These are phyloP conservation scores for Rosalia funebris DNA, from an alignment of 2,888 invertebrate genomes.

Conservation along the genomic window DNA sequence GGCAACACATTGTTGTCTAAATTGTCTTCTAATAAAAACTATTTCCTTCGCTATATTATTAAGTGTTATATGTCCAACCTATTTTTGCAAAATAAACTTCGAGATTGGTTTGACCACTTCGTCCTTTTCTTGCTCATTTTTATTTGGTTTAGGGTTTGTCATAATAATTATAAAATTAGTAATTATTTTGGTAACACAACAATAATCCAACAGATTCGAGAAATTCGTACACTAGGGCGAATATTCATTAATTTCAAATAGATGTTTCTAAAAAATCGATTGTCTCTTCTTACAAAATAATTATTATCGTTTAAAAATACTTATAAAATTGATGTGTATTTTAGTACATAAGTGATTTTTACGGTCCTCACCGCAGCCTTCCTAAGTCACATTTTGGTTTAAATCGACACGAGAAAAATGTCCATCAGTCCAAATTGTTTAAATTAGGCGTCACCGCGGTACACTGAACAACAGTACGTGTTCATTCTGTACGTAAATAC, in stretches of 20 bases:
- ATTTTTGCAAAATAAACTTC: too few relatives aligned
- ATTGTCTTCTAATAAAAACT: too few relatives aligned
- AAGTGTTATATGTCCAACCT: too few relatives aligned
- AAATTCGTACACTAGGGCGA: slow-evolving; percentile 19
- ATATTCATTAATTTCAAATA: slow-evolving; percentile 9
- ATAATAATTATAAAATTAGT: too few relatives aligned
- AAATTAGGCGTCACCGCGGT: slow-evolving; percentile 7
- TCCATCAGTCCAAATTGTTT: slow-evolving; percentile 16
- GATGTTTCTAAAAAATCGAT: slow-evolving; percentile 44
- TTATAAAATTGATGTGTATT: slow-evolving; percentile 41
- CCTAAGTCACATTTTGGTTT: slow-evolving; percentile 29
- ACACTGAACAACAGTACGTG: slow-evolving; percentile 7
- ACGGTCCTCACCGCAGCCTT: slow-evolving; percentile 1
- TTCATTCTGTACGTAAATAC: slow-evolving; percentile 13
- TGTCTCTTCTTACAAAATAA: slow-evolving; percentile 52
- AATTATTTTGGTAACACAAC: too few relatives aligned
- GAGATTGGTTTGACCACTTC: too few relatives aligned
- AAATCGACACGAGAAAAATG: slow-evolving; percentile 31
- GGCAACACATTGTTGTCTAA: too few relatives aligned
- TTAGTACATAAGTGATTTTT: slow-evolving; percentile 26
- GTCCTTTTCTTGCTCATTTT: too few relatives aligned
- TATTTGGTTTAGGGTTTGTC: too few relatives aligned
- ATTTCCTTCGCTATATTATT: too few relatives aligned
- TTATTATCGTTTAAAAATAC: slow-evolving; percentile 52
- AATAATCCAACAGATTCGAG: slow-evolving; percentile 1